A percentile compares a stretch with the other conserved stretches of the same genome.
Conservation (phyloP, 2,113 vertebrate species). For the Gadus chalcogrammus region DNA sequence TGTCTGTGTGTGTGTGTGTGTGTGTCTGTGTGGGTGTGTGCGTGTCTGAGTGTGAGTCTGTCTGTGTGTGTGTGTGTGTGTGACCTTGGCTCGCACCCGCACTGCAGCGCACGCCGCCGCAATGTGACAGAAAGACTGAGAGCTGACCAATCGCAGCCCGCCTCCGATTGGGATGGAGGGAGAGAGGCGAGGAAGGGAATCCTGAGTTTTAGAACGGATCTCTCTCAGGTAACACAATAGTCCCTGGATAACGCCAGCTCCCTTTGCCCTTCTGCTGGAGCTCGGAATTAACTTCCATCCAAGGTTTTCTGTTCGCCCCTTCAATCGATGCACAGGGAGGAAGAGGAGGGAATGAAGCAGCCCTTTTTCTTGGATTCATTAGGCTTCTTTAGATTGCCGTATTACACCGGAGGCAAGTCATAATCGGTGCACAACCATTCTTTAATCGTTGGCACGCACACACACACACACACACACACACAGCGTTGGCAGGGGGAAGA, state of each 20-base stretch:
- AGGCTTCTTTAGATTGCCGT: not conserved
- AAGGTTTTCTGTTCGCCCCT: conserved; percentile 30
- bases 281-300: conserved; percentile 46
- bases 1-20: not conserved
- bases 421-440: conserved; percentile 29
- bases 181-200: conserved; percentile 34
- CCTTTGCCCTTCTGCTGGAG: conserved; percentile 41
- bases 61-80: not conserved
- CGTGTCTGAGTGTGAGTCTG: conserved; percentile 4
- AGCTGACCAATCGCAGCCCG: too few relatives aligned
- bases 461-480: too few relatives aligned
- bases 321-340: conserved; percentile 1
- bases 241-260: conserved; percentile 46
- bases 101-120: conserved; percentile 45
- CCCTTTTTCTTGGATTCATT: conserved; percentile 21
- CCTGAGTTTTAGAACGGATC: conserved; percentile 25
- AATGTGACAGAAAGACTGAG: conserved; percentile 40
- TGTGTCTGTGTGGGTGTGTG: conserved; percentile 17
- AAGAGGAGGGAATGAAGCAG: not conserved
- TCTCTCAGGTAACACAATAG: conserved; percentile 58
- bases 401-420: not conserved
- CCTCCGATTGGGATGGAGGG: not conserved
- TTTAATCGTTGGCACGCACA: conserved; percentile 8
- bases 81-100: conserved; percentile 56
- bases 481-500: too few relatives aligned